phyloP scores from a whole-genome alignment of 2,113 vertebrate species.

The Heterochromis multidens region DNA sequence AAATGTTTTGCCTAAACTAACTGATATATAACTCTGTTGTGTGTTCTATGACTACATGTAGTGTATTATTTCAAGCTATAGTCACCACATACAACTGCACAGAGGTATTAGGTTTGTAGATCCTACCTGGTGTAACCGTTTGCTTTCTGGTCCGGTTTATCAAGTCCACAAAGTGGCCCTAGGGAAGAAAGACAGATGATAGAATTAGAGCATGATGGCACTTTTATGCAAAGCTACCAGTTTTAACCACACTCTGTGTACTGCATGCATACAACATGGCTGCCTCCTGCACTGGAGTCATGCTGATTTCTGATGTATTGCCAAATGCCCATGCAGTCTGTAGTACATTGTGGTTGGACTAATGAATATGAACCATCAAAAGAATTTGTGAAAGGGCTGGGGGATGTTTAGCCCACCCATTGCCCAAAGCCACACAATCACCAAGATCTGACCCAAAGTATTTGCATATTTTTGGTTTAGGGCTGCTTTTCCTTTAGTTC shows the following conservation, averaged over 20 bases:
- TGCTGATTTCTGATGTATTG: not conserved
- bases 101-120: not conserved
- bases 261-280: not conserved
- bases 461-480: not conserved
- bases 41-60: not conserved
- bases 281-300: not conserved
- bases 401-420: not conserved
- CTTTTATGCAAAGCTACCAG: not conserved
- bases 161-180: slow-evolving; percentile 17
- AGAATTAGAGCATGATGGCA: not conserved
- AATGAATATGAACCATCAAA: not conserved
- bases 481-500: not conserved
- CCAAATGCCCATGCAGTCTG: not conserved
- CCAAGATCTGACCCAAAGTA: not conserved
- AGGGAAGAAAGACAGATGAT: not conserved
- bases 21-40: not conserved
- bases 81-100: not conserved
- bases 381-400: not conserved
- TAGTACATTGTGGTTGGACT: not conserved
- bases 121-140: slow-evolving; percentile 37
- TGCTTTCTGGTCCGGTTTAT: slow-evolving; percentile 1
- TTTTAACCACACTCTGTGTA: not conserved
- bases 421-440: not conserved
- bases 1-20: not conserved
- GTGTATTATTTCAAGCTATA: not conserved